Evolutionary conservation across 2,888 invertebrate genomes (phyloP).

Genomic region (Meteorus colon): DNA sequence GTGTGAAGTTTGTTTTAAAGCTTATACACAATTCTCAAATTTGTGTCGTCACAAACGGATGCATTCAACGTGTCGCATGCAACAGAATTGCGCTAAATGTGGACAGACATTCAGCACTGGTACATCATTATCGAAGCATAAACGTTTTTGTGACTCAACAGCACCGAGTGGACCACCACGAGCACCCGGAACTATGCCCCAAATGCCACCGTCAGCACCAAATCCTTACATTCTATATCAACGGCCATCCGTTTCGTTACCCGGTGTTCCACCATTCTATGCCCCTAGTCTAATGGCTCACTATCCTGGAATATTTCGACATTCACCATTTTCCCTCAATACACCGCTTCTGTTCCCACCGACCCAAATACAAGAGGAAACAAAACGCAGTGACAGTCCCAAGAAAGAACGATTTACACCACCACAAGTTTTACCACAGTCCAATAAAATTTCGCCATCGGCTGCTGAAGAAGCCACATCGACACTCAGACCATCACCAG

Average conservation of each 20-base stretch:
- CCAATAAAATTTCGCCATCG: constrained; percentile 79
- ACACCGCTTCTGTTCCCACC: constrained; percentile 81
- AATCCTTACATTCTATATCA: constrained; percentile 82
- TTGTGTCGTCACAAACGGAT: constrained; percentile 99
- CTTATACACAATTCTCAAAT: constrained; percentile 99
- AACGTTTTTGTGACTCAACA: constrained; percentile 94
- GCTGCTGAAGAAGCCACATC: constrained; percentile 80
- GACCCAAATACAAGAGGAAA: constrained; percentile 73
- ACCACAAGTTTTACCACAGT: constrained; percentile 73
- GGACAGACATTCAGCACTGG: constrained; percentile 93
- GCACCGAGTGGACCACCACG: constrained; percentile 69
- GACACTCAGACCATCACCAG: constrained; percentile 80
- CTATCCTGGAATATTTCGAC: constrained; percentile 76
- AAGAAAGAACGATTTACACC: constrained; percentile 77
- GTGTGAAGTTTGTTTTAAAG: constrained; percentile 97
- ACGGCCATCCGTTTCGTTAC: constrained; percentile 76
- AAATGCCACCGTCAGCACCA: constrained; percentile 61
- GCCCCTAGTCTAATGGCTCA: constrained; percentile 80
- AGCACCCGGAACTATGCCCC: constrained; percentile 65
- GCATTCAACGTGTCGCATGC: constrained; percentile 96
- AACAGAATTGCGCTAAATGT: constrained; percentile 96
- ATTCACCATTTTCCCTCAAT: constrained; percentile 77
- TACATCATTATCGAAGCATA: constrained; percentile 95
- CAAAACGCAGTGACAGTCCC: constrained; percentile 76
- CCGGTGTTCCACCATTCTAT: constrained; percentile 76